Evolutionary conservation across 2,113 vertebrate genomes (phyloP).

Genomic region (Struthio camelus): DNA sequence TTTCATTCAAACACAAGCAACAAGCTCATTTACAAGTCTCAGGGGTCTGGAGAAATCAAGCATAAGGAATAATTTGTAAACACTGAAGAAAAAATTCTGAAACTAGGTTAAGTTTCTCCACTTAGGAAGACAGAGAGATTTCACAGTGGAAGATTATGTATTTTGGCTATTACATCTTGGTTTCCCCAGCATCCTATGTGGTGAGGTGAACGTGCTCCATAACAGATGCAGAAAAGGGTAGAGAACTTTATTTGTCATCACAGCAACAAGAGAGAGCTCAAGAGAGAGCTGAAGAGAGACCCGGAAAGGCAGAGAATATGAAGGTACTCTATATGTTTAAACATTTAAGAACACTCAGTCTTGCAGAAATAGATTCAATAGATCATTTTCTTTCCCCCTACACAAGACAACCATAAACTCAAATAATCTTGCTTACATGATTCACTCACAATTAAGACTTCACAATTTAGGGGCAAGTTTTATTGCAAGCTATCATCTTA

Average conservation of each 20-base stretch:
- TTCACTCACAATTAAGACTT: neutral
- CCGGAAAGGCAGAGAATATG: neutral
- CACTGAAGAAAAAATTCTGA: neutral
- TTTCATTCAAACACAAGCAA: neutral
- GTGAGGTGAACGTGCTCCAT: neutral
- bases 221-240: neutral
- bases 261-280: neutral
- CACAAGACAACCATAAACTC: neutral
- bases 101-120: neutral
- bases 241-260: neutral
- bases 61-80: neutral
- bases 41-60: neutral
- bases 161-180: neutral
- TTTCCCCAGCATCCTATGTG: neutral
- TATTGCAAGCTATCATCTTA: neutral
- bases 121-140: neutral
- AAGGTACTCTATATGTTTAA: neutral
- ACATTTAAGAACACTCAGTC: rapidly evolving
- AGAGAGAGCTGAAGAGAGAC: neutral
- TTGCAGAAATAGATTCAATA: neutral
- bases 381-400: neutral
- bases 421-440: neutral
- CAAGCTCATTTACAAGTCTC: neutral
- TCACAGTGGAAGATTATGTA: neutral
- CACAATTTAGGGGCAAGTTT: neutral